phyloP scores from a whole-genome alignment of 2,888 invertebrate species.

The Tachina lurida region DNA sequence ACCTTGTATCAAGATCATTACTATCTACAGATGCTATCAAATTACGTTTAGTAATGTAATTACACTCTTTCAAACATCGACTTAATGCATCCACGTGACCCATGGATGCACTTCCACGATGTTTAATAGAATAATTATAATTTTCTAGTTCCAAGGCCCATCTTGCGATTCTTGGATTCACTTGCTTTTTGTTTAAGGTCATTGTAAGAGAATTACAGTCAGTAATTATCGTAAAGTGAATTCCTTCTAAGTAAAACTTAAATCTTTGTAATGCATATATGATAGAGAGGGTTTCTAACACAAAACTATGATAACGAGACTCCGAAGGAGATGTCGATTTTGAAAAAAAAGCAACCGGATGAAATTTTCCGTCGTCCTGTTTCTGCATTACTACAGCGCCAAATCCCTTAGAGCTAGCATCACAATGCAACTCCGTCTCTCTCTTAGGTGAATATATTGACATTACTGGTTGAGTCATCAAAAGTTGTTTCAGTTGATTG shows the following conservation, averaged over 20 bases:
- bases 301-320: constrained; percentile 75
- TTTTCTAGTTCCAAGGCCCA: constrained; percentile 17
- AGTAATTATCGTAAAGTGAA: too few species aligned
- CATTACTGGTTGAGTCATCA: background rate
- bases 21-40: too few species aligned
- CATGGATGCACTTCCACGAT: background rate
- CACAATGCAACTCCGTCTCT: constrained; percentile 76
- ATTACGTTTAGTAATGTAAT: too few species aligned
- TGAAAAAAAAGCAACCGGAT: constrained; percentile 76
- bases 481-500: background rate
- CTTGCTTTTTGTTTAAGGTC: constrained; percentile 37
- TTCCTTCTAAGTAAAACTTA: too few species aligned
- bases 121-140: background rate
- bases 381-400: constrained; percentile 76
- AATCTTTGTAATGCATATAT: too few species aligned
- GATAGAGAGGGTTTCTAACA: constrained; percentile 76
- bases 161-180: constrained; percentile 5
- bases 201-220: constrained; percentile 75
- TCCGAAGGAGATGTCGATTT: constrained; percentile 62
- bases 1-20: too few species aligned
- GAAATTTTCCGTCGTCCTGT: constrained; percentile 66
- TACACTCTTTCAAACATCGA: background rate
- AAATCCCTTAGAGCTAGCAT: constrained; percentile 75
- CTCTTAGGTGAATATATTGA: background rate
- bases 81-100: background rate